Base-by-base conservation (phyloP, 2,113 vertebrate genomes). In the Erythrolamprus reginae region DNA sequence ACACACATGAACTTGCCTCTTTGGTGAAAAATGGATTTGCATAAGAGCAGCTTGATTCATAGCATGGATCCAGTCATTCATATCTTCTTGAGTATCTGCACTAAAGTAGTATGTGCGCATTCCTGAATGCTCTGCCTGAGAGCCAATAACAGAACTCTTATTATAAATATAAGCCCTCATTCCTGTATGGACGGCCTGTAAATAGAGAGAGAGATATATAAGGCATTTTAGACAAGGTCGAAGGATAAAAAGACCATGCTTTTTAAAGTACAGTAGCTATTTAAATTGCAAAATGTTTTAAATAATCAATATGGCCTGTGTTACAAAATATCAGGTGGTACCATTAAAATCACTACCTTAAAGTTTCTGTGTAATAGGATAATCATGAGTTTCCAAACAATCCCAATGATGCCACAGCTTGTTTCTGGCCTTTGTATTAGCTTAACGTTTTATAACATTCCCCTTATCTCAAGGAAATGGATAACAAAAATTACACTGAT, bases 81-180 rank as follows among this genome's bases (percentile, higher is more conserved):
- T 99, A 93, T 99, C 99, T 95, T 99, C 99, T 89, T 98, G 98
- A 53, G 99, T 99, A 94, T 99, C 99, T 0, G 99, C 99, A 83
- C 99, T 99, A 98, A 99, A 99, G 97, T 98, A 99, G 96, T 99
- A 99, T 0, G 99, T 99, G 95, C 99, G 96, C 98, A 99, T 99
- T 95, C 98, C 98, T 1, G 98, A 98, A 95, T 99, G 98, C 96
- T 99, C 98, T 0, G 98, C 98, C 96, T 98, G 98, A 26, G 98
- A 98, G 97, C 98, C 98, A 97, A 98, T 97, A 89, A 97, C 95
- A 97, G 98, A 98, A 95, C 98, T 98, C 97, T 96, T 98, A 95
- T 97, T 98, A 95, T 98, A 98, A 97, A 99, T 99, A 96, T 99
- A 99, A 0, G 98, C 98, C 92, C 99, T 97, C 99, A 99, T 99